Evolutionary conservation across 1,140 invertebrate species (phyloP), one percentile per base, ranked within the genome.

Genomic region (Nebria ingens): DNA sequence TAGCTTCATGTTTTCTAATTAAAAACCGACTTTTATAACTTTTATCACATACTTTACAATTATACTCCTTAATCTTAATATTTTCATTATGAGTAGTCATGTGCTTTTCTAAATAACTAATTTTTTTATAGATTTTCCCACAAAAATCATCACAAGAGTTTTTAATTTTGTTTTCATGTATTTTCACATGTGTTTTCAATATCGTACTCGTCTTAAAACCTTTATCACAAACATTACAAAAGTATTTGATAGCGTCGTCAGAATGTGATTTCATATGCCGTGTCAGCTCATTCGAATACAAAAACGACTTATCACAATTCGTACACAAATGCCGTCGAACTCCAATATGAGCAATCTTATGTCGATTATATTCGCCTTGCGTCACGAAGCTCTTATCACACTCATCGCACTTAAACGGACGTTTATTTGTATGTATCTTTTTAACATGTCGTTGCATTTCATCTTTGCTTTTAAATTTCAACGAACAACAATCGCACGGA

Each of bases 401-500:
- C 6, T 12, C 17, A 12, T 9, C 4, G 17, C 40, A 45, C 9
- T 9, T 4, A 45, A 12, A 45, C 6, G 40, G 40, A 4, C 40
- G 9, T 9, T 45, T 17, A 45, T 3, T 17, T 17, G 40, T 11
- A 17, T 45, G 40, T 17, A 45, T 12, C 40, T 45, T 45, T 17
- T 45, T 45, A 9, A 45, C 15, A 45, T 45, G 40, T 17, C 40
- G 6, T 11, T 6, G 15, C 15, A 45, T 12, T 17, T 45, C 40
- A 45, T 11, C 9, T 17, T 9, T 6, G 3, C 40, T 17, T 17
- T 45, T 45, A 45, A 45, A 45, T 45, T 45, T 45, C 40, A 17
- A 17, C 6, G 9, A 79, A 71, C 95, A 98, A 58, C 97, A 93
- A 70, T 98, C 93, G 75, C 95, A 98, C 1, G 90, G 89, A 67